Percentiles rank a stretch among this genome's conserved stretches.
phyloP scores from a whole-genome alignment of 2,888 invertebrate genomes.

The Pollenia griseotomentosa region DNA sequence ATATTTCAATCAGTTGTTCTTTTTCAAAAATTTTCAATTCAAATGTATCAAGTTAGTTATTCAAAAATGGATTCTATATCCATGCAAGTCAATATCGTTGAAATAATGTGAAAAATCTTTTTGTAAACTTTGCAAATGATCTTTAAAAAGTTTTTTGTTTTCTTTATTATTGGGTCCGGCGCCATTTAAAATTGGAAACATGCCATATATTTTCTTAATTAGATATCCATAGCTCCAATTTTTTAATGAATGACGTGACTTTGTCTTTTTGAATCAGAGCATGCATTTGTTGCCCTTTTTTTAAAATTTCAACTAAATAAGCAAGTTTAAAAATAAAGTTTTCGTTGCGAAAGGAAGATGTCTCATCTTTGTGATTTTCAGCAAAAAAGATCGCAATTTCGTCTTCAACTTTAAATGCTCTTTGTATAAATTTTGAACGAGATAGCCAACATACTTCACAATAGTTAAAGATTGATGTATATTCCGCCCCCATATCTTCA shows the following conservation, averaged over 20 bases:
- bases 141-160: background rate
- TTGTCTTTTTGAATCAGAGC: conserved; percentile 59
- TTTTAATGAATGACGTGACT: conserved; percentile 43
- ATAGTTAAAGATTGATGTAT: no score
- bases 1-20: no score
- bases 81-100: no score
- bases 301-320: no score
- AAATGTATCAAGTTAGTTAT: no score
- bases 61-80: conserved; percentile 46
- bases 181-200: no score
- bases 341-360: no score
- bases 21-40: no score
- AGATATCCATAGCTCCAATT: conserved; percentile 39
- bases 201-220: no score
- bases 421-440: background rate
- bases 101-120: conserved; percentile 41
- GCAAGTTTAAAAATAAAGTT: no score
- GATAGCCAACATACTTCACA: background rate
- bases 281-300: conserved; percentile 29
- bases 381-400: conserved; percentile 50
- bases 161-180: no score
- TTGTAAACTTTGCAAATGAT: conserved; percentile 54
- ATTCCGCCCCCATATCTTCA: no score
- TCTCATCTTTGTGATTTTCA: background rate
- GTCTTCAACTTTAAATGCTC: background rate